Evolutionary conservation across 2,888 invertebrate species (phyloP), one percentile per base, ranked within the genome.

Genomic region (Melipona bicolor): DNA sequence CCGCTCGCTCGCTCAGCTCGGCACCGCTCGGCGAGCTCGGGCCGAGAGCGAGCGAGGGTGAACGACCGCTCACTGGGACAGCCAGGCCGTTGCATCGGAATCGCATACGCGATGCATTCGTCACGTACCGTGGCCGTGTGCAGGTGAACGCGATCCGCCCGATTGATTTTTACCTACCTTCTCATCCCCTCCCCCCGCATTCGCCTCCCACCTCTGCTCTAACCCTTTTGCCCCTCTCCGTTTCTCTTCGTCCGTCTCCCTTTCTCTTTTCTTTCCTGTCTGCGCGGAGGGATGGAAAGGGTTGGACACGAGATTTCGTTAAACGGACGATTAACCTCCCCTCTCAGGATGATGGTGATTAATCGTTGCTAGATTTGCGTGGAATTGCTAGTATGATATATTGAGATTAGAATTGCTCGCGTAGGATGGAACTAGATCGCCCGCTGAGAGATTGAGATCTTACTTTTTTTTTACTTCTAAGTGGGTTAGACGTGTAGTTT

Each of bases 61-160:
- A 94, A 94, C 92, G 94, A 90, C 93, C 94, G 93, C 94, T 92
- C 92, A 94, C 94, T 94, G 93, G 94, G 94, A 92, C 94, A 89
- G 72, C 81, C 83, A 78, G 82, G 82, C 79, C 81, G 84, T 83
- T 86, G 83, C 88, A 89, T 89, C 84, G 88, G 84, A 87, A 89
- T 89, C 84, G 89, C 88, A 90, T 90, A 87, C 79, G 85, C 89
- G 86, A 83, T 87, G 87, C 86, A 88, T 89, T 89, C 88, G 89
- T 89, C 87, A 88, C 78, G 81, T 83, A 88, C 68, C 81, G 76
- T 75, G 87, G 78, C 75, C 77, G 85, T 82, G 79, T 71, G 87
- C 88, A 88, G 88, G 88, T 88, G 88, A 88, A 83, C 83, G 81
- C 82, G 85, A 83, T 83, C 79, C 79, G 72, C 54, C 62, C 84